Base-by-base conservation (phyloP, 2,797 vertebrate species). In the Sphaeramia orbicularis region DNA sequence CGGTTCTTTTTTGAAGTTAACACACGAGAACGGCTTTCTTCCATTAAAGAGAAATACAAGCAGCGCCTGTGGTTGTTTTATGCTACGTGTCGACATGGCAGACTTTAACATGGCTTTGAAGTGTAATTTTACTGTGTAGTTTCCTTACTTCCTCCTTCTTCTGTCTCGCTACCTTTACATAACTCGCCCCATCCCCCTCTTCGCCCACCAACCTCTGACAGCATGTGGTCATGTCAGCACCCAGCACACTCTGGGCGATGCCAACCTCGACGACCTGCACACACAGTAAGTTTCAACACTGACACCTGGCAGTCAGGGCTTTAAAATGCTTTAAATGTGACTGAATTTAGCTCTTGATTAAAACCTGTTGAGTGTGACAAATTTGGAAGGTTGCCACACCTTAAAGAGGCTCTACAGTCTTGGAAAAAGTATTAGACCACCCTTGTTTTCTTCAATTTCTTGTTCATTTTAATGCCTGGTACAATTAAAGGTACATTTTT, bases 211-310 rank as follows among this genome's bases (percentile, higher is more conserved):
- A 24, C 18, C n/a, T 57, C 42, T 76, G 43, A 61, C 85, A 94
- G 93, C 82, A 18, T 64, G 78, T 14, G 61, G 64, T 32, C 59
- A 88, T 35, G 70, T 64, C 7, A 44, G 48, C 6, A 42, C 72
- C 74, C 88, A 78, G 55, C 85, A 86, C 58, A 80, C 81, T 7
- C 62, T 80, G 37, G 80, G 78, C 18, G 83, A 85, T 18, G 78
- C 83, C 77, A 90, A 69, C 71, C 53, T 76, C 69, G 89, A 94
- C 42, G 89, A 90, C 21, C 53, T 81, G 4, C 81, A 92, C 42
- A 85, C 81, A 5, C 92, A 90, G 94, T 95, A 78, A 93, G 93
- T 79, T 32, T 55, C 4, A 36, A 57, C 32, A 47, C 36, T 45
- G 3, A 49, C 19, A 21, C 19, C 19, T 27, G 24, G 24, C 24